These are phyloP conservation scores for Xiphias gladius DNA, from an alignment of 2,113 vertebrate genomes.

Conservation along the genomic window DNA sequence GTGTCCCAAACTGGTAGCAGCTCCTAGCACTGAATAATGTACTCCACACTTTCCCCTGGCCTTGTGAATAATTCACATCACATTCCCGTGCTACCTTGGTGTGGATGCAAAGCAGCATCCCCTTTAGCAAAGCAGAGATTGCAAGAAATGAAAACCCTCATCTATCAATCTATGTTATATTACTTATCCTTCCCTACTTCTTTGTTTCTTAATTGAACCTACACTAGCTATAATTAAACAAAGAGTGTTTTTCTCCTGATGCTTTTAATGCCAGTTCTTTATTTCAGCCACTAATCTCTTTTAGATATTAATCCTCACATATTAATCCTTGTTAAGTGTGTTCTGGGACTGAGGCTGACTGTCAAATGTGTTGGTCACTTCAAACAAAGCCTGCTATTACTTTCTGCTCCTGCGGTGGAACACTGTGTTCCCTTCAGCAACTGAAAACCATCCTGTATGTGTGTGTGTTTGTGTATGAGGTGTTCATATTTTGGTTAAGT, in stretches of 20 bases:
- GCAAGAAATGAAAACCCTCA: neutral
- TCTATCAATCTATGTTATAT: neutral
- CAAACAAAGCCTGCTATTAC: conserved; percentile 50
- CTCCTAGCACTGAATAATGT: conserved; percentile 66
- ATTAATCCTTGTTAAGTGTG: conserved; percentile 53
- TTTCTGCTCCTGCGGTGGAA: conserved; percentile 38
- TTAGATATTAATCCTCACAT: conserved; percentile 55
- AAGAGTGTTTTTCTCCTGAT: neutral
- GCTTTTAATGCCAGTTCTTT: conserved; percentile 21
- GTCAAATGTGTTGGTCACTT: conserved; percentile 51
- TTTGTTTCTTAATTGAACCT: neutral
- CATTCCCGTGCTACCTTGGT: conserved; percentile 47
- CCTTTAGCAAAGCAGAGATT: conserved; percentile 13
- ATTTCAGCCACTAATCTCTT: conserved; percentile 57
- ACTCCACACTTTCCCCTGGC: conserved; percentile 43
- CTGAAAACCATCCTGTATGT: conserved; percentile 6
- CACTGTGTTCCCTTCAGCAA: conserved; percentile 21
- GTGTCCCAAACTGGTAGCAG: conserved; percentile 50
- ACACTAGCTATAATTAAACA: conserved; percentile 25
- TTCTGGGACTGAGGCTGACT: conserved; percentile 22
- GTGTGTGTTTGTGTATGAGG: conserved; percentile 9
- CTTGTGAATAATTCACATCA: conserved; percentile 62
- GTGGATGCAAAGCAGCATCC: conserved; percentile 43
- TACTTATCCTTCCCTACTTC: neutral
- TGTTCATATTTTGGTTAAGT: neutral